Evolutionary conservation across 2,113 vertebrate species (phyloP).

Genomic region (Conger conger): DNA sequence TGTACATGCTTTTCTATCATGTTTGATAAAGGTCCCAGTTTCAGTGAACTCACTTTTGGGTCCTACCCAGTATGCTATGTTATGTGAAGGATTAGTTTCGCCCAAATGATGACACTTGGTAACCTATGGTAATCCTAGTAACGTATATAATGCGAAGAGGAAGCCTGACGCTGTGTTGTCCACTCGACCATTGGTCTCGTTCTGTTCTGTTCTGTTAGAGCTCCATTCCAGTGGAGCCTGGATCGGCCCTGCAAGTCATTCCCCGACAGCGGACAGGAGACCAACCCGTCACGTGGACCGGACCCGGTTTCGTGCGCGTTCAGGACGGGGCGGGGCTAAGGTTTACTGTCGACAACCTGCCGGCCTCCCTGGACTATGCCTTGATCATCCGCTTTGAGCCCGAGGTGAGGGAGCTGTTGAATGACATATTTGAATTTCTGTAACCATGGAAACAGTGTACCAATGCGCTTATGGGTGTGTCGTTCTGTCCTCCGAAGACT

Average conservation of each 20-base stretch:
- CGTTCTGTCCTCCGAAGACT: constrained; percentile 55
- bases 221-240: constrained; percentile 43
- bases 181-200: neutral
- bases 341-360: constrained; percentile 75
- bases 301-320: constrained; percentile 74
- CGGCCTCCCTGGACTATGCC: constrained; percentile 73
- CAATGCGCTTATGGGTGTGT: neutral
- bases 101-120: too few species aligned
- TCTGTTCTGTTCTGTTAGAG: constrained; percentile 44
- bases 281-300: constrained; percentile 73
- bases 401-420: constrained; percentile 63
- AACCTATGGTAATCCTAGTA: too few species aligned
- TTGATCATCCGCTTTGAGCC: constrained; percentile 75
- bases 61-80: too few species aligned
- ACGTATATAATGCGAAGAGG: neutral
- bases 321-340: constrained; percentile 72
- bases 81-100: too few species aligned
- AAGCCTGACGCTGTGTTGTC: neutral
- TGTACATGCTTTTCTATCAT: neutral
- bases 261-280: constrained; percentile 56
- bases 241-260: constrained; percentile 54
- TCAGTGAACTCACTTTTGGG: too few species aligned
- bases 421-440: neutral
- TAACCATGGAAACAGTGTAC: neutral
- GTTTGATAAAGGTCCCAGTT: neutral